Evolutionary conservation across 2,797 vertebrate species (phyloP), one percentile per base, ranked within the genome.

Genomic region (Poecilia wingei): DNA sequence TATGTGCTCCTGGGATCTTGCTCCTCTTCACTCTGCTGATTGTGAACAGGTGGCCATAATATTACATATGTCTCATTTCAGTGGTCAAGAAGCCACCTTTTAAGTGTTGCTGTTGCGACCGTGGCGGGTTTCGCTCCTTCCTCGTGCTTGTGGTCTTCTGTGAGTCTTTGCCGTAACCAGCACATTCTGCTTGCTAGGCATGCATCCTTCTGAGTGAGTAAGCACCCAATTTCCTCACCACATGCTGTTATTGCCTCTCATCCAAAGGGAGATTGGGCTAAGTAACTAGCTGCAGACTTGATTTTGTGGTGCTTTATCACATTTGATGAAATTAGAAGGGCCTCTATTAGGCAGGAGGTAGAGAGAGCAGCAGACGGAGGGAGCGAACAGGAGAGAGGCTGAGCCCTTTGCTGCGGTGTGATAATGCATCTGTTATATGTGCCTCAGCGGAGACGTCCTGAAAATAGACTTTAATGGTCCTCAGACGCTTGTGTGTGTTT

Each of bases 241-340:
- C 91, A 91, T 83, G 81, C 90, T 87, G 92, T 92, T 94, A 94
- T 93, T 94, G 92, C 94, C 89, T 92, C 88, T 91, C 87, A 91
- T 94, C 93, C 92, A 87, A 89, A 74, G 80, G 66, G 84, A 91
- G 93, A 95, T 93, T 90, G 93, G 93, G 82, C 84, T 94, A 92
- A 95, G 93, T 93, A 95, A 94, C 94, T 93, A 90, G 90, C 91
- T 79, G 59, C 89, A 82, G 88, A 95, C 92, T 95, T 92, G 90
- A 95, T 95, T 95, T 86, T 84, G 91, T 89, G 84, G 83, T 83
- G 91, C 92, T 95, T 95, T 95, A 95, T 95, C 93, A 93, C 90
- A 87, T 79, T 91, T 95, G 94, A 95, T 95, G 91, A 93, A 94
- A 95, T 95, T 93, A 95, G 84, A 79, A 86, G 75, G 73, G 79